phyloP scores from a whole-genome alignment of 2,797 vertebrate species.

The Poeciliopsis infans region DNA sequence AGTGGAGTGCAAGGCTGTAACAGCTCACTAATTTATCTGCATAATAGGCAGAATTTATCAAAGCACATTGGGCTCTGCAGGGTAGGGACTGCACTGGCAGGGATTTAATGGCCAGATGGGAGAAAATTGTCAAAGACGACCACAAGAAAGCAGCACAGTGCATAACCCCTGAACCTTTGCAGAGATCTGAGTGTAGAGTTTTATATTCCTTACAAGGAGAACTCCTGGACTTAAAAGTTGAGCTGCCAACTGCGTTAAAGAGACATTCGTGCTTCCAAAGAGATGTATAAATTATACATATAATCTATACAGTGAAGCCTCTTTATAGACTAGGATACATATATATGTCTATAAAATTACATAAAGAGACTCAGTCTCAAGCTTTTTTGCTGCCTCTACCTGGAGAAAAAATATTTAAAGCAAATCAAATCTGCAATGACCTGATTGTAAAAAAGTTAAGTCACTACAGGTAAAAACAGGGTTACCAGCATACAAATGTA shows the following conservation, averaged over 20 bases:
- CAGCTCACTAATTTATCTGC: conserved; percentile 73
- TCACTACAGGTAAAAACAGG: too few species aligned
- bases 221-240: not conserved
- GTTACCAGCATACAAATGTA: too few species aligned
- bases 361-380: not conserved
- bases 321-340: not conserved
- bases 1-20: conserved; percentile 41
- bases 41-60: conserved; percentile 77
- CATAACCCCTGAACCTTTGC: conserved; percentile 31
- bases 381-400: not conserved
- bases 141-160: conserved; percentile 27
- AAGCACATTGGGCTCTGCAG: conserved; percentile 67
- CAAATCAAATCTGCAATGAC: too few species aligned
- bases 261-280: not conserved
- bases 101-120: conserved; percentile 71
- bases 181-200: conserved; percentile 9
- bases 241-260: conserved; percentile 5
- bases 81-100: conserved; percentile 51
- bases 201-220: not conserved
- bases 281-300: not conserved
- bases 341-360: too few species aligned
- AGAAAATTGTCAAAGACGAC: conserved; percentile 58
- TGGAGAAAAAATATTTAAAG: too few species aligned
- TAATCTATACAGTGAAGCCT: not conserved
- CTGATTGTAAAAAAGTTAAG: too few species aligned